phyloP scores from a whole-genome alignment of 2,797 vertebrate species.

The Euthynnus affinis region DNA sequence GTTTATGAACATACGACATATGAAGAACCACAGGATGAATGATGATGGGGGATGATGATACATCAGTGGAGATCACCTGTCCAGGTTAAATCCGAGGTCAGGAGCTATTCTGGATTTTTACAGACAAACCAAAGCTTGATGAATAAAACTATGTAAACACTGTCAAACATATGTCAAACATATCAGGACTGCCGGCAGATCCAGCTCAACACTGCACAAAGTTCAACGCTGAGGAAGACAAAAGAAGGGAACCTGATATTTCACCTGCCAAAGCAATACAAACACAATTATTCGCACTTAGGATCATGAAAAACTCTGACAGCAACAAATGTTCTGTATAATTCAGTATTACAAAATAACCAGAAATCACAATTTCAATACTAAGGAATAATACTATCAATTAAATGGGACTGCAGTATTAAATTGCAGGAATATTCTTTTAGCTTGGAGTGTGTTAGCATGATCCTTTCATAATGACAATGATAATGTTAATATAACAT shows the following conservation, averaged over 20 bases:
- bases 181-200: neutral
- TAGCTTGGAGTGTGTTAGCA: too few species aligned
- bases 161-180: constrained; percentile 25
- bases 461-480: neutral
- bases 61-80: neutral
- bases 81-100: neutral
- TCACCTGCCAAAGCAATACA: constrained; percentile 14
- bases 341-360: neutral
- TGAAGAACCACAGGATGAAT: too few species aligned
- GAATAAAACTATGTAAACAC: constrained; percentile 29
- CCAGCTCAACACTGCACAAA: neutral
- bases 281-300: neutral
- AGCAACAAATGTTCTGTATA: constrained; percentile 2
- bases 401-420: too few species aligned
- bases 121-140: neutral
- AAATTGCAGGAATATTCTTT: too few species aligned
- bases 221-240: constrained; percentile 27
- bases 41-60: neutral
- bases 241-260: neutral
- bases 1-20: neutral
- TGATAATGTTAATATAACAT: neutral
- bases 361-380: neutral
- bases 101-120: neutral
- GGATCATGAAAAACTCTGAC: neutral
- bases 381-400: neutral